These are phyloP conservation scores for Lycopodina hypogea DNA, from an alignment of 37 sponge, comb jelly and placozoan genomes.

Conservation along the genomic window DNA sequence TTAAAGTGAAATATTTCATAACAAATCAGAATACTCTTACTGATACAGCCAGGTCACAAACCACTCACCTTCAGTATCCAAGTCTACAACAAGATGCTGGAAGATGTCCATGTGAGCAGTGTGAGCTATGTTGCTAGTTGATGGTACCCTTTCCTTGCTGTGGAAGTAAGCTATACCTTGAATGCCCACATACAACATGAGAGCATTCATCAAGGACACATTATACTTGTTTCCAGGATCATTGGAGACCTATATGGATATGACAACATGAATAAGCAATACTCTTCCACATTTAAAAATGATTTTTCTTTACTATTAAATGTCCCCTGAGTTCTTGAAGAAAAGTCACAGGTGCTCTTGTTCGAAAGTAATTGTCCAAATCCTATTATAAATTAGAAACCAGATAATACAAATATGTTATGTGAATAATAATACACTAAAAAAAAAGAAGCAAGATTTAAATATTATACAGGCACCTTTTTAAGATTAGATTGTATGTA, in stretches of 20 bases:
- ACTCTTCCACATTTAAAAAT: neutral
- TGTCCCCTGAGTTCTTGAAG: conserved; percentile 80
- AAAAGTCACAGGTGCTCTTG: conserved; percentile 88
- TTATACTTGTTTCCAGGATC: conserved; percentile 91
- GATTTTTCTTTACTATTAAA: conserved; percentile 20
- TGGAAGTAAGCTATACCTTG: conserved; percentile 88
- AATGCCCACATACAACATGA: conserved; percentile 92
- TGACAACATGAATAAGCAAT: neutral
- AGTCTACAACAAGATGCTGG: conserved; percentile 87
- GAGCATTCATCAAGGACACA: conserved; percentile 91
- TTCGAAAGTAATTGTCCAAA: conserved; percentile 83
- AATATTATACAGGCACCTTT: too few species aligned
- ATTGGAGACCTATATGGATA: conserved; percentile 50
- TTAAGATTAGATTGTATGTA: conserved; percentile 82
- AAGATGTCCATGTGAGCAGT: conserved; percentile 97
- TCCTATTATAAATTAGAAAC: too few species aligned
- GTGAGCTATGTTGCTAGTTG: conserved; percentile 84
- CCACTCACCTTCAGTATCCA: conserved; percentile 93
- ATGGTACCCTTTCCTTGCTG: conserved; percentile 69
- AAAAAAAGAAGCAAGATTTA: too few species aligned
- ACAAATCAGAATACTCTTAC: neutral
- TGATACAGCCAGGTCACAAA: neutral
- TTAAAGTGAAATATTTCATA: too few species aligned
- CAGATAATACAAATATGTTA: too few species aligned
- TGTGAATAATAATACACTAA: too few species aligned